Conservation (phyloP, 2,888 invertebrate species). For the Eulithis prunata region DNA sequence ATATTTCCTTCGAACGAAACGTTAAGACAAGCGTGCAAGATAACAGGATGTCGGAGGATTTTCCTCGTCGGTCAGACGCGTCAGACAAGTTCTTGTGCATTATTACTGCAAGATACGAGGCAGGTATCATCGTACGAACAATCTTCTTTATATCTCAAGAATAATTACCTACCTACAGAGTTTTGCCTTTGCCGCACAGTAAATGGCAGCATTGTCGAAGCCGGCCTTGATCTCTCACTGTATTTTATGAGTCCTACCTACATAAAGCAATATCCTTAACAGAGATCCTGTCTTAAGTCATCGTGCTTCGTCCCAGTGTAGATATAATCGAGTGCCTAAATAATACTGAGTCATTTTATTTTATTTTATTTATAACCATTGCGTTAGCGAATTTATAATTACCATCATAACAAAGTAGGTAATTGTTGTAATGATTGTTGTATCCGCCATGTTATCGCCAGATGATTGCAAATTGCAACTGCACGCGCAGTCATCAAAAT, state of each 20-base stretch:
- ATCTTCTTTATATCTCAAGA: conserved; percentile 36
- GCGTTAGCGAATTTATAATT: no score
- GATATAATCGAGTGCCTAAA: no score
- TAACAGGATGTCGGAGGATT: conserved; percentile 72
- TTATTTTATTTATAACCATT: no score
- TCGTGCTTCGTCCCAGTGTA: no score
- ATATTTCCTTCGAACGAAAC: conserved; percentile 53
- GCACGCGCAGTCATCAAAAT: conserved; percentile 47
- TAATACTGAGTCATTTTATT: no score
- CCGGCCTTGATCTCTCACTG: no score
- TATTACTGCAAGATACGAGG: conserved; percentile 49
- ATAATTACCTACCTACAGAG: conserved; percentile 11
- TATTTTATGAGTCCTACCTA: no score
- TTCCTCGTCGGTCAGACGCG: conserved; percentile 65
- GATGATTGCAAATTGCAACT: conserved; percentile 24
- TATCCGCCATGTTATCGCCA: conserved; percentile 12
- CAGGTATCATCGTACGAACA: conserved; percentile 42
- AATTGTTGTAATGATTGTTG: not conserved
- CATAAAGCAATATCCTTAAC: no score
- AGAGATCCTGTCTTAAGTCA: no score
- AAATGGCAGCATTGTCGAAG: not conserved
- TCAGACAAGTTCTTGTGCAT: conserved; percentile 53
- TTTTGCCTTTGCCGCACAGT: not conserved
- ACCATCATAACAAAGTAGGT: no score
- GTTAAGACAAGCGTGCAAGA: conserved; percentile 57